Evolutionary conservation across 2,888 invertebrate genomes (phyloP).

Genomic region (Mimas tiliae): DNA sequence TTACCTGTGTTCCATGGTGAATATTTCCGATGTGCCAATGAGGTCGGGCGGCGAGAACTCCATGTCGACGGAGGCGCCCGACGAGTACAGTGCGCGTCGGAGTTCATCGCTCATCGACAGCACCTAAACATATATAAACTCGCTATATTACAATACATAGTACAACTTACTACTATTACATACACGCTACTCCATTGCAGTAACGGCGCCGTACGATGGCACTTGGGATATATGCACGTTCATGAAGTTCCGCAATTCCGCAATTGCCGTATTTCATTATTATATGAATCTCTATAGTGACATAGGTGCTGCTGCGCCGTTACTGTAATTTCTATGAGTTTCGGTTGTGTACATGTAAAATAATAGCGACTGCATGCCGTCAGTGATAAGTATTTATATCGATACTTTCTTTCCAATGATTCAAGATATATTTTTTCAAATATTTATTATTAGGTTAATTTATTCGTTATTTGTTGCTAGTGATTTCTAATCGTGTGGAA

Average conservation of each 20-base stretch:
- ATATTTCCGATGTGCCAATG: conserved; percentile 94
- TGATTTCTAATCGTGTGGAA: background rate
- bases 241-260: too few species aligned
- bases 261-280: too few species aligned
- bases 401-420: background rate
- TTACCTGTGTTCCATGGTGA: conserved; percentile 94
- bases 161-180: too few species aligned
- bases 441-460: too few species aligned
- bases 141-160: background rate
- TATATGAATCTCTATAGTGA: too few species aligned
- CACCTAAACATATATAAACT: conserved; percentile 83
- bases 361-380: background rate
- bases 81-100: conserved; percentile 91
- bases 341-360: background rate
- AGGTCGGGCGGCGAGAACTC: conserved; percentile 96
- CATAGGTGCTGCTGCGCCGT: too few species aligned
- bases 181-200: too few species aligned
- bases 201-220: too few species aligned
- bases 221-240: too few species aligned
- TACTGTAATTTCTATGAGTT: background rate
- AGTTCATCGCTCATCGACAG: conserved; percentile 97
- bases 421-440: too few species aligned
- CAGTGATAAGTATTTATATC: background rate
- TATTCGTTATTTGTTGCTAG: background rate
- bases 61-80: conserved; percentile 92